Evolutionary conservation across 2,113 vertebrate species (phyloP), one percentile per base, ranked within the genome.

Genomic region (Ceratotherium simum): DNA sequence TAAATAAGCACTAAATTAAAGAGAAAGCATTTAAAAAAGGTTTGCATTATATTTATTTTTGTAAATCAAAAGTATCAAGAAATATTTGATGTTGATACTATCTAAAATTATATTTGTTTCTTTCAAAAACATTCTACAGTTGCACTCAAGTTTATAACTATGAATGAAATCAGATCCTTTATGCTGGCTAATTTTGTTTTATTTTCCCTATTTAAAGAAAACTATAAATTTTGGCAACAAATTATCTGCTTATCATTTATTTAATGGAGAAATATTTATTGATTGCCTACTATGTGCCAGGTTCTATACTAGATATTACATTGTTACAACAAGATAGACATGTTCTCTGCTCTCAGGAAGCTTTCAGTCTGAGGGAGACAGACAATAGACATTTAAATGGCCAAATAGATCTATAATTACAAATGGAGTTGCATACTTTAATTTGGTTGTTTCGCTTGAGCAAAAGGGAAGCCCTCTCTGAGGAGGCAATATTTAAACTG

Each of bases 51-150:
- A 42, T 81, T 51, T 70, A 6, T 29, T 90, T 89, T 80, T 92
- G 33, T 73, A 80, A 95, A 90, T 76, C 0, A 76, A 80, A 75
- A 7, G 3, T 64, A 73, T 64, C 13, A 62, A 93, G 10, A 93
- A 79, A 79, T 93, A 92, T 56, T 79, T 91, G 46, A 79, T 54
- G 23, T 36, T 42, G 23, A 80, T 56, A 48, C 25, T 48, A 27
- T 39, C 18, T 94, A 83, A 85, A 96, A 90, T 36, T 96, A 56
- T 62, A 80, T 70, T 62, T 83, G 16, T 83, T 88, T 95, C 33
- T 89, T 78, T 94, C 33, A 91, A 80, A 88, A 94, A 62, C 64
- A 56, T 75, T 88, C 42, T 81, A 69, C 0, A 54, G 17, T 65
- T 89, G 51, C 54, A 65, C 16, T 88, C 20, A 83, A 87, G 62